A percentile compares a stretch with the other conserved stretches of the same genome.
These are phyloP conservation scores for Mycalesis mineus DNA, from an alignment of 2,888 invertebrate species.

Conservation along the genomic window DNA sequence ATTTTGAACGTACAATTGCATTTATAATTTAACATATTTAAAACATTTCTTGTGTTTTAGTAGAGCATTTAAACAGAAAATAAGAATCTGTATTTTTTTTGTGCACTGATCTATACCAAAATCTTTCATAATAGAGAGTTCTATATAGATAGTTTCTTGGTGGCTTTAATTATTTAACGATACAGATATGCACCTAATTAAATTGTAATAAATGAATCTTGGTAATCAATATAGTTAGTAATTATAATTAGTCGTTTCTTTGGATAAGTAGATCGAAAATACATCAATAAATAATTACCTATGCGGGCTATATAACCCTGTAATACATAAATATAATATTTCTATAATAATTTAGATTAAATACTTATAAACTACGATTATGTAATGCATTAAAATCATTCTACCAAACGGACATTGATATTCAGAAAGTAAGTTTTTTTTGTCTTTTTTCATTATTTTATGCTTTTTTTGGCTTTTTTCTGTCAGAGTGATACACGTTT, in stretches of 20 bases:
- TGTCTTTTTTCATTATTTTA: not conserved
- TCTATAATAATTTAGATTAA: no score
- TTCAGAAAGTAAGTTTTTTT: not conserved
- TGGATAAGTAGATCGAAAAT: not conserved
- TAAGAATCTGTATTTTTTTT: no score
- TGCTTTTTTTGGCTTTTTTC: conserved; percentile 3
- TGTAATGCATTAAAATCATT: not conserved
- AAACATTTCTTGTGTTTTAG: no score
- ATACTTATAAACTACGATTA: no score
- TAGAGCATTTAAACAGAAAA: no score
- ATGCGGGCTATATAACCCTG: conserved; percentile 11
- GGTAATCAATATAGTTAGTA: no score
- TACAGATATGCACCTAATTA: not conserved
- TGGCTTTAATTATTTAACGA: not conserved
- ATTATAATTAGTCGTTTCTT: no score
- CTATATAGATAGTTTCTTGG: not conserved
- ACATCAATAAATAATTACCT: not conserved
- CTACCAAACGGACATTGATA: conserved; percentile 1
- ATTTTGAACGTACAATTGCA: not conserved
- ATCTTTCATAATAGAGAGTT: not conserved
- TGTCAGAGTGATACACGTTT: not conserved
- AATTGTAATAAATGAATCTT: not conserved
- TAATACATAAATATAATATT: conserved; percentile 1
- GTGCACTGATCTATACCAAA: no score
- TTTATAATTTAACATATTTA: not conserved